These are phyloP conservation scores for Dascillus cervinus DNA, from an alignment of 2,888 invertebrate genomes.

Conservation along the genomic window DNA sequence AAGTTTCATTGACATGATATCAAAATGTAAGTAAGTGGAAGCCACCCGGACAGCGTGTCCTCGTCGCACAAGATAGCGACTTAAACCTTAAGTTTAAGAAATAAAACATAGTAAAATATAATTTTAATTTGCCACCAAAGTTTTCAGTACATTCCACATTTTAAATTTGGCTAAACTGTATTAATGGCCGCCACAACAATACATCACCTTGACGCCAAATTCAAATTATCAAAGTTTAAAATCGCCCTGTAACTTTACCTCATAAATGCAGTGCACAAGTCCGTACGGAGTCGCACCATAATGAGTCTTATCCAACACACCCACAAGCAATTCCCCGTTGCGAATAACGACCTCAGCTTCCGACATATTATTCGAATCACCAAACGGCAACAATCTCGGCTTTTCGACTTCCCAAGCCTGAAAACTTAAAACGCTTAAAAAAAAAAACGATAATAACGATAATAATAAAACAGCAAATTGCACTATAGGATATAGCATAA, in stretches of 20 bases:
- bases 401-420: constrained; percentile 55
- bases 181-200: neutral
- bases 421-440: too few relatives aligned
- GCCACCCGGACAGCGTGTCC: too few relatives aligned
- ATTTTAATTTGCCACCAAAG: too few relatives aligned
- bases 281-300: constrained; percentile 94
- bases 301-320: constrained; percentile 93
- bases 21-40: too few relatives aligned
- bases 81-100: too few relatives aligned
- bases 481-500: too few relatives aligned
- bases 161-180: neutral
- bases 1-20: too few relatives aligned
- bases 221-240: constrained; percentile 3
- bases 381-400: constrained; percentile 55
- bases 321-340: constrained; percentile 80
- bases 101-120: too few relatives aligned
- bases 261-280: constrained; percentile 90
- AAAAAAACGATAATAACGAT: too few relatives aligned
- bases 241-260: too few relatives aligned
- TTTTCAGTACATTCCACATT: neutral
- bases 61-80: too few relatives aligned
- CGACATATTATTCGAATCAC: constrained; percentile 65
- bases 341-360: constrained; percentile 89
- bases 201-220: neutral
- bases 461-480: too few relatives aligned